These are phyloP conservation scores for Mandrillus leucophaeus DNA, from an alignment of 2,113 vertebrate genomes.

Conservation along the genomic window DNA sequence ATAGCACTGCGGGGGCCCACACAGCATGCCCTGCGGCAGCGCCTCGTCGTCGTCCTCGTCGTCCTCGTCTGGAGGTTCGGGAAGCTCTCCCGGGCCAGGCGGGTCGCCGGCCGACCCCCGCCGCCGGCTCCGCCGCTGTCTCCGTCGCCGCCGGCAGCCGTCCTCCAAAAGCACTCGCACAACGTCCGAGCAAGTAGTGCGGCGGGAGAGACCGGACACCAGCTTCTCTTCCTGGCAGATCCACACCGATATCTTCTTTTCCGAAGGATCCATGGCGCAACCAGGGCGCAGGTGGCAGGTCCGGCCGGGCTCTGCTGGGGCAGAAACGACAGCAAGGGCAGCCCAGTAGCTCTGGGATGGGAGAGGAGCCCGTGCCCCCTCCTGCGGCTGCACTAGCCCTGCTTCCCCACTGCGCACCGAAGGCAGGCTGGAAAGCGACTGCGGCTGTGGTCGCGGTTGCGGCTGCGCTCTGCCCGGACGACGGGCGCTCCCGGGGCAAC, in stretches of 20 bases:
- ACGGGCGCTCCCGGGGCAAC: neutral
- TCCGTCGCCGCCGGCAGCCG: conserved; percentile 78
- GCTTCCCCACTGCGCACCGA: neutral
- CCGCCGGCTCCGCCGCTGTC: conserved; percentile 76
- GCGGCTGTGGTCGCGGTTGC: neutral
- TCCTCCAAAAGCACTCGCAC: conserved; percentile 92
- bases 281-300: neutral
- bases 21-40: conserved; percentile 84
- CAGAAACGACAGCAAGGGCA: neutral
- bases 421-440: neutral
- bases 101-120: conserved; percentile 15
- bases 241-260: conserved; percentile 93
- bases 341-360: neutral
- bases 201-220: conserved; percentile 91
- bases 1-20: conserved; percentile 89
- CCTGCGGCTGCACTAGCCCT: neutral
- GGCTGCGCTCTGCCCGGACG: neutral
- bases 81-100: neutral
- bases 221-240: conserved; percentile 95
- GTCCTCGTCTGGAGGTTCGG: conserved; percentile 57
- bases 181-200: conserved; percentile 95
- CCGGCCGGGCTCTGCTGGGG: neutral
- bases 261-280: conserved; percentile 87
- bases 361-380: neutral
- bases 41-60: conserved; percentile 62